Conservation (phyloP, 2,113 vertebrate species). For the Varanus komodoensis region DNA sequence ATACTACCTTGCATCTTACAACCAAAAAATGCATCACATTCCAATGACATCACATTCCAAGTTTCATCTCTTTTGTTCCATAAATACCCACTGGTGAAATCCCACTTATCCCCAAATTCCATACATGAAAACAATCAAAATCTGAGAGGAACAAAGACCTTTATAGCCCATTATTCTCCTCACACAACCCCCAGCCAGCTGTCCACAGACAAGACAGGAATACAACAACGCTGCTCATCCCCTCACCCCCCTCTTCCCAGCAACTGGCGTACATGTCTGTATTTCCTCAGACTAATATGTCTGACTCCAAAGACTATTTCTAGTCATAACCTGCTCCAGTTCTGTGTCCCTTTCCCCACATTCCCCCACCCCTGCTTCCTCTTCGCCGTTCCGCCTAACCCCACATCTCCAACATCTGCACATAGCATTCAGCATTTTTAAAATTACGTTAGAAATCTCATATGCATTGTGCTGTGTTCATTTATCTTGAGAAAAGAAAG, state of each 20-base stretch:
- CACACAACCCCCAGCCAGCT: too few relatives aligned
- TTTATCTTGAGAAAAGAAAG: too few relatives aligned
- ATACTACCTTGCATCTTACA: background rate
- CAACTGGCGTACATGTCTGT: background rate
- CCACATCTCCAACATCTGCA: background rate
- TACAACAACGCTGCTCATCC: too few relatives aligned
- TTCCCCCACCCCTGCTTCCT: background rate
- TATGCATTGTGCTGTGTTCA: too few relatives aligned
- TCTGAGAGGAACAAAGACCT: too few relatives aligned
- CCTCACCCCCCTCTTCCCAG: background rate
- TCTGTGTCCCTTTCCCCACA: background rate
- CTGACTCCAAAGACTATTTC: background rate
- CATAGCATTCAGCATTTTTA: background rate
- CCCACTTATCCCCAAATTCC: background rate
- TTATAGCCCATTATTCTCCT: too few relatives aligned
- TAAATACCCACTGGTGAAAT: background rate
- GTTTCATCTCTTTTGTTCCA: background rate
- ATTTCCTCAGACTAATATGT: background rate
- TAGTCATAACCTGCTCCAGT: background rate
- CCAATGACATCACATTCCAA: background rate
- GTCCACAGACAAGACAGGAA: too few relatives aligned
- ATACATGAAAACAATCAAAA: background rate
- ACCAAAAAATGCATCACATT: background rate
- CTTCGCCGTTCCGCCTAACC: background rate
- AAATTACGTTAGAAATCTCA: too few relatives aligned